Evolutionary conservation across 1,140 invertebrate genomes (phyloP), one percentile per base, ranked within the genome.

Genomic region (Drosophila bifasciata): DNA sequence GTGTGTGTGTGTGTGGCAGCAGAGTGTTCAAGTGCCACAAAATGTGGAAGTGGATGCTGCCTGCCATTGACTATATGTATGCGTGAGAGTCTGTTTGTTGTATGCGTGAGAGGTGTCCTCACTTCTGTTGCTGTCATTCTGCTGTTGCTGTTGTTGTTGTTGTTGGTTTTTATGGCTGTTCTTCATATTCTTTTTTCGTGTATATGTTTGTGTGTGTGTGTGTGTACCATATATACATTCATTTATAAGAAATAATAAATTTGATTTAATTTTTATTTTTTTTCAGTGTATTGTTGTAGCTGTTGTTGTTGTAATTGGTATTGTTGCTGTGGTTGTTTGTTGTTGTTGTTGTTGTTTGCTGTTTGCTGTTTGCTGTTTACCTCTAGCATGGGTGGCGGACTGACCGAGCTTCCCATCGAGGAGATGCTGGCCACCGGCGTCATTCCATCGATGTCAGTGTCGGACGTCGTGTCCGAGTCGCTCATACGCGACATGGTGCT

Each of bases 401-500:
- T 97, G 69, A 95, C 95, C 55, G 96, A 97, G 91, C 96, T 97
- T 56, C 96, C 96, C 60, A 97, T 94, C 91, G 96, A 97, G 90
- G 96, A 97, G 52, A 97, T 94, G 90, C 95, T 96, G 52, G 96
- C 95, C 51, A 85, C 95, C 92, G 75, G 93, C 92, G 91, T 95
- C 92, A 92, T 92, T 88, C 94, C 94, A 89, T 97, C 96, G 76
- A 96, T 94, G 91, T 98, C 97, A 91, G 97, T 95, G 92, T 99
- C 97, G 75, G 97, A 98, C 64, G 94, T 94, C 16, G 96, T 96
- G 92, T 99, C 97, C 23, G 96, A 97, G 92, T 99, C 97, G 73
- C 97, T 98, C 71, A 98, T 94, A 15, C 96, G 94, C 56, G 97
- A 97, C 58, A 96, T 96, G 16, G 95, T 96, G 68, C 96, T 96